These are phyloP conservation scores for Drosophila arawakana DNA, from an alignment of 1,140 invertebrate species.

Conservation along the genomic window DNA sequence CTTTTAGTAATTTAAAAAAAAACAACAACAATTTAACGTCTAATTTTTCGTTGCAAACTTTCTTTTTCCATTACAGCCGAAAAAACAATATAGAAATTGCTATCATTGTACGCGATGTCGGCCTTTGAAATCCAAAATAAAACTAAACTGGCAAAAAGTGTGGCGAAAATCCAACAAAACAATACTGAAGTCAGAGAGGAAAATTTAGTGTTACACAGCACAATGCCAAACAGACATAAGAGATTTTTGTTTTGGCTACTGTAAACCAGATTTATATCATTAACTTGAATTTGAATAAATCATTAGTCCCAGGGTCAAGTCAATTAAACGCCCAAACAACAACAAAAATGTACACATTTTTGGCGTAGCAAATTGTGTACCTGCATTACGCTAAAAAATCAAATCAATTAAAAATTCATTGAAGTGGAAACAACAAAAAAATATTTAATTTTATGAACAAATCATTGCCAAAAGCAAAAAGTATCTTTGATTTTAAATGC, in stretches of 20 bases:
- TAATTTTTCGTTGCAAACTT: slow-evolving; percentile 42
- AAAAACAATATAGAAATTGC: slow-evolving; percentile 35
- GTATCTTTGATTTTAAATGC: neutral
- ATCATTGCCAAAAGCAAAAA: neutral
- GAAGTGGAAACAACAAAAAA: slow-evolving; percentile 8
- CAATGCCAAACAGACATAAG: slow-evolving; percentile 24
- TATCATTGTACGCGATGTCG: slow-evolving; percentile 28
- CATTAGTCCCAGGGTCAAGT: slow-evolving; percentile 33
- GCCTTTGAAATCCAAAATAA: neutral
- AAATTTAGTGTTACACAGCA: neutral
- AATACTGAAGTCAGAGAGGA: neutral
- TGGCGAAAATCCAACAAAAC: slow-evolving; percentile 21
- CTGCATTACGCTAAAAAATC: slow-evolving; percentile 8
- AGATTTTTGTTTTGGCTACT: slow-evolving; percentile 13
- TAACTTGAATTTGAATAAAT: slow-evolving; percentile 41
- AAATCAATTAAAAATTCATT: slow-evolving; percentile 25
- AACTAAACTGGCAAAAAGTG: slow-evolving; percentile 39
- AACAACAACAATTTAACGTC: slow-evolving; percentile 3
- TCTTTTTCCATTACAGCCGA: slow-evolving; percentile 40
- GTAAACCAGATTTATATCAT: slow-evolving; percentile 27
- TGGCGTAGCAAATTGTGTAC: slow-evolving; percentile 18
- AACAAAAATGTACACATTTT: slow-evolving; percentile 20
- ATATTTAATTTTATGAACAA: slow-evolving; percentile 5
- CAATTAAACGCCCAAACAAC: slow-evolving; percentile 44
- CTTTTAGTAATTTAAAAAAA: slow-evolving; percentile 23